These are phyloP conservation scores for Zootermopsis nevadensis DNA, from an alignment of 2,888 invertebrate species.

Conservation along the genomic window DNA sequence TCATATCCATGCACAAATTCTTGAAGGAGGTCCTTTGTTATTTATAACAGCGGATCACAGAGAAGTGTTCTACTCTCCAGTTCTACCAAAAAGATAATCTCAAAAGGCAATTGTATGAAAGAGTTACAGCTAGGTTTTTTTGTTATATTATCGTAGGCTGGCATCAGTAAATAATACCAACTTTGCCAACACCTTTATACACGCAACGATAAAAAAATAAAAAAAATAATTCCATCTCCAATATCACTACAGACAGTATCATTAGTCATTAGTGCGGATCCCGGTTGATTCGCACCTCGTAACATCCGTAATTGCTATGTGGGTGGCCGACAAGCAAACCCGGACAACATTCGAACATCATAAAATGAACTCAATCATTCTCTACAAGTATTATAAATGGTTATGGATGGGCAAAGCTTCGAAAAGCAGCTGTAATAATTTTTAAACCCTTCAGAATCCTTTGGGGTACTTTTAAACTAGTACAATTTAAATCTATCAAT, in stretches of 20 bases:
- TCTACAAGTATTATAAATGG: not conserved
- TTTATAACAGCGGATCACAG: not conserved
- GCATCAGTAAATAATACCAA: conserved; percentile 31
- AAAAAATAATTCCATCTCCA: not conserved
- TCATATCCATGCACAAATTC: not conserved
- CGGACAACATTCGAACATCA: not conserved
- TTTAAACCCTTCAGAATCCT: conserved; percentile 1
- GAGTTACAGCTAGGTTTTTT: not conserved
- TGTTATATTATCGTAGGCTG: not conserved
- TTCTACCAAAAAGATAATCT: not conserved
- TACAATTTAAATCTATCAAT: conserved; percentile 40
- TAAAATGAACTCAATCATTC: conserved; percentile 15
- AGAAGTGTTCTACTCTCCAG: not conserved
- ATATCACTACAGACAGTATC: conserved; percentile 39
- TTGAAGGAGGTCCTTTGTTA: conserved; percentile 7
- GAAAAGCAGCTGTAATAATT: not conserved
- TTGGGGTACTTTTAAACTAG: not conserved
- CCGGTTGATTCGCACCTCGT: conserved; percentile 27
- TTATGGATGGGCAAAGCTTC: not conserved
- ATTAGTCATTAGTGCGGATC: conserved; percentile 13
- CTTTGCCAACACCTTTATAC: conserved; percentile 16
- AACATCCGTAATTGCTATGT: conserved; percentile 4
- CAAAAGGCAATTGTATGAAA: conserved; percentile 10
- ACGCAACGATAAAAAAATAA: conserved; percentile 7
- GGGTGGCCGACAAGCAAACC: conserved; percentile 4